These are phyloP conservation scores for Onychorhynchus coronatus DNA, from an alignment of 2,113 vertebrate species.

Conservation along the genomic window DNA sequence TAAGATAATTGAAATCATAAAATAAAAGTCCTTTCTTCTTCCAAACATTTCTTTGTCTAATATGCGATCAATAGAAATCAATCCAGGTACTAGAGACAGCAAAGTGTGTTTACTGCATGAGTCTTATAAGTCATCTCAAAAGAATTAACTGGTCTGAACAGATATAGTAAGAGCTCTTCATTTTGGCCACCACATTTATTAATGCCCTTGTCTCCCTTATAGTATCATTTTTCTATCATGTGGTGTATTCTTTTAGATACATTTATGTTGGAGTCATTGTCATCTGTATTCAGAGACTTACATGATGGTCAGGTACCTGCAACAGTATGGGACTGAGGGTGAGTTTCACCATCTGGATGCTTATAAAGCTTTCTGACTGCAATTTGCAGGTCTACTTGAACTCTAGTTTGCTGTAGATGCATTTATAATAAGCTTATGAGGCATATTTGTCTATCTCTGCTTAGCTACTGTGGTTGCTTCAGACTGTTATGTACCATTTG, in stretches of 20 bases:
- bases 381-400: neutral
- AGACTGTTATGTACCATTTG: neutral
- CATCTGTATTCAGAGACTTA: neutral
- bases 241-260: neutral
- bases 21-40: neutral
- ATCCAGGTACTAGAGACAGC: neutral
- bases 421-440: neutral
- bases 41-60: neutral
- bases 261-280: rapidly evolving
- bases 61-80: neutral
- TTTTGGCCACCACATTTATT: neutral
- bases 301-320: neutral
- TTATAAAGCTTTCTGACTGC: neutral
- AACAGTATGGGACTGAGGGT: neutral
- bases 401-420: neutral
- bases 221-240: neutral
- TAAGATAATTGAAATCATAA: neutral
- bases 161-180: neutral
- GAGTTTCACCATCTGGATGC: neutral
- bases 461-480: neutral
- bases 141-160: neutral
- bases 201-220: neutral
- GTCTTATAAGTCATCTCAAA: neutral
- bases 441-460: neutral
- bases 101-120: neutral